Evolutionary conservation across 2,888 invertebrate genomes (phyloP), one percentile per base, ranked within the genome.

Genomic region (Anoplius nigerrimus): DNA sequence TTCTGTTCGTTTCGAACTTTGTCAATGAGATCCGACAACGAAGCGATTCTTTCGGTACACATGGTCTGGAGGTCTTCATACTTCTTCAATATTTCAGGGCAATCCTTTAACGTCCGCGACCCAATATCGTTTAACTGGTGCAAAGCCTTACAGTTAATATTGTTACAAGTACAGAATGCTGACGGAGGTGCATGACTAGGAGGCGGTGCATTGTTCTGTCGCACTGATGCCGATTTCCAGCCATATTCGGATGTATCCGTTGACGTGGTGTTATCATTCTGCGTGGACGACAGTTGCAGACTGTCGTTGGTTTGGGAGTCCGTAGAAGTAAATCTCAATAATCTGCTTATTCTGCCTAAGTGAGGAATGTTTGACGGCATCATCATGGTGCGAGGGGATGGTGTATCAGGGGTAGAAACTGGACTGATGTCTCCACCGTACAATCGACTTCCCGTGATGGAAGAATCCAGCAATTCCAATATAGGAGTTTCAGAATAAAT

Each of bases 31-130:
- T 90, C 90, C 0, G 91, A 90, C 5, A 93, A 82, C 66, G 91
- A 90, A 1, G 90, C 90, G 54, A 93, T 93, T 67, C 92, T 89
- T 71, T 91, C 90, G 0, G 90, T 90, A 62, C 91, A 92, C 53
- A 89, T 90, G 53, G 90, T 90, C 0, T 92, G 91, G 15, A 92
- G 88, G 72, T 91, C 88, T 0, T 91, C 89, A 66, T 91, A 92
- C 53, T 90, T 90, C 57, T 83, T 81, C 8, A 86, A 56, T 15
- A 84, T 80, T 24, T 85, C 81, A 0, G 86, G 87, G 59, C 82
- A 82, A 71, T 83, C 76, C 6, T 76, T 76, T 20, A 78, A 43
- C 0, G 78, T 74, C 18, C 78, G 79, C 27, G 68, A 69, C 0
- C 81, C 76, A 43, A 80, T 75, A 51, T 81, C 75, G 2, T 79